A percentile compares a stretch with the other conserved stretches of the same genome.
Conservation (phyloP, 2,888 invertebrate species). For the Zygogramma bicolorata region DNA sequence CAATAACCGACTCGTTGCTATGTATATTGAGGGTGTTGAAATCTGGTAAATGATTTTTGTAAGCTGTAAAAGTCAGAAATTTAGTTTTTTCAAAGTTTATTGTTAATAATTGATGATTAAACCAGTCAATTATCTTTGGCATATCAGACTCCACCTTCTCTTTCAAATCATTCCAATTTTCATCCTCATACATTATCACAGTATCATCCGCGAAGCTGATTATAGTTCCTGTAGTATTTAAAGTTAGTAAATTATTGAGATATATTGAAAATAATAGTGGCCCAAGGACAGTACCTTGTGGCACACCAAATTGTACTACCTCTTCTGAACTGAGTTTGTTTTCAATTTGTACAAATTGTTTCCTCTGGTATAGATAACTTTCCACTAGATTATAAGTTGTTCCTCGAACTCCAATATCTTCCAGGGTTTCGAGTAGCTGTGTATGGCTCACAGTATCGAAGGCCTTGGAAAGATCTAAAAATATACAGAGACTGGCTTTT, state of each 20-base stretch:
- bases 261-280: slow-evolving; percentile 22
- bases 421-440: slow-evolving; percentile 9
- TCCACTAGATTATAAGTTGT: background rate
- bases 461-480: slow-evolving; percentile 18
- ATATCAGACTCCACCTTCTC: too few species aligned
- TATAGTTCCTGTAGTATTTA: slow-evolving; percentile 2
- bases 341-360: slow-evolving; percentile 17
- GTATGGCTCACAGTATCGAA: background rate
- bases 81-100: too few species aligned
- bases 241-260: slow-evolving; percentile 13
- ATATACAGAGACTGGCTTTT: slow-evolving; percentile 12
- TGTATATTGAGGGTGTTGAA: too few species aligned
- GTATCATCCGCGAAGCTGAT: slow-evolving; percentile 22
- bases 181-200: slow-evolving; percentile 19
- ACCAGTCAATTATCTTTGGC: too few species aligned
- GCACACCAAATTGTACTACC: slow-evolving; percentile 11
- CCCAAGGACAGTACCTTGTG: slow-evolving; percentile 19
- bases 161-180: slow-evolving; percentile 16
- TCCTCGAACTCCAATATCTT: slow-evolving; percentile 17
- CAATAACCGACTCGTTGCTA: too few species aligned
- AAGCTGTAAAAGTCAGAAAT: too few species aligned
- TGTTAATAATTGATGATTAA: too few species aligned
- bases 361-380: slow-evolving; percentile 8
- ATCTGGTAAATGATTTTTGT: too few species aligned
- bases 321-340: slow-evolving; percentile 1